Percentiles rank a stretch among this genome's conserved stretches.
phyloP scores from a whole-genome alignment of 1,140 invertebrate genomes.

The Phortica variegata region DNA sequence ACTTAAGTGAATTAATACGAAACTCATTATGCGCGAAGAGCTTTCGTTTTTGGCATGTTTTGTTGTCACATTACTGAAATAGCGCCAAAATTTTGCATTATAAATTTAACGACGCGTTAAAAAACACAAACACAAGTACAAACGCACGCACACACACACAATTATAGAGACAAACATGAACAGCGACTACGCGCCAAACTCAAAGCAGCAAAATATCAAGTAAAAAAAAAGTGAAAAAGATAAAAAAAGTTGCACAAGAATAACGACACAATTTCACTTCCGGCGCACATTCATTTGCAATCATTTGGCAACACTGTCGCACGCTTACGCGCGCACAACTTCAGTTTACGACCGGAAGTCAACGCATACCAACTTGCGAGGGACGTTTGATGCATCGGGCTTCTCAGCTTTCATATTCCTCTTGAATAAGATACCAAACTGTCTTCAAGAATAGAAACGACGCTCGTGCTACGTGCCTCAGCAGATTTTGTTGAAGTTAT shows the following conservation, averaged over 20 bases:
- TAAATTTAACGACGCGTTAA: constrained; percentile 53
- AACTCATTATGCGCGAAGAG: too few relatives aligned
- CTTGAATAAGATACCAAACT: too few relatives aligned
- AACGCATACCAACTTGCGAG: constrained; percentile 41
- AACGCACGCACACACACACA: background rate
- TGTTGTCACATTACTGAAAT: constrained; percentile 39
- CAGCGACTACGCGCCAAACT: constrained; percentile 3
- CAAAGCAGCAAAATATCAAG: background rate
- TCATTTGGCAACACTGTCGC: constrained; percentile 49
- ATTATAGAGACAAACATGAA: background rate
- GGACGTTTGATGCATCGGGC: background rate
- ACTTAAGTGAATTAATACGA: too few relatives aligned
- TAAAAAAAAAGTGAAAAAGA: too few relatives aligned
- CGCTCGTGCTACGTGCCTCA: background rate
- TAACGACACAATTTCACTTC: constrained; percentile 7
- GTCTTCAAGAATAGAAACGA: too few relatives aligned
- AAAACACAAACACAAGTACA: background rate
- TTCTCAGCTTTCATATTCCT: too few relatives aligned
- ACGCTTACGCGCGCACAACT: too few relatives aligned
- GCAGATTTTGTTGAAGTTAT: constrained; percentile 17
- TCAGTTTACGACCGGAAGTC: constrained; percentile 40
- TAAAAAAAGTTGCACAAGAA: too few relatives aligned
- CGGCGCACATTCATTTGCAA: constrained; percentile 42
- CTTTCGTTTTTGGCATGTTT: constrained; percentile 23
- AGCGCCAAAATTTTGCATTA: constrained; percentile 34